Evolutionary conservation across 2,888 invertebrate genomes (phyloP), one percentile per base, ranked within the genome.

Genomic region (Sthenelais limicola): DNA sequence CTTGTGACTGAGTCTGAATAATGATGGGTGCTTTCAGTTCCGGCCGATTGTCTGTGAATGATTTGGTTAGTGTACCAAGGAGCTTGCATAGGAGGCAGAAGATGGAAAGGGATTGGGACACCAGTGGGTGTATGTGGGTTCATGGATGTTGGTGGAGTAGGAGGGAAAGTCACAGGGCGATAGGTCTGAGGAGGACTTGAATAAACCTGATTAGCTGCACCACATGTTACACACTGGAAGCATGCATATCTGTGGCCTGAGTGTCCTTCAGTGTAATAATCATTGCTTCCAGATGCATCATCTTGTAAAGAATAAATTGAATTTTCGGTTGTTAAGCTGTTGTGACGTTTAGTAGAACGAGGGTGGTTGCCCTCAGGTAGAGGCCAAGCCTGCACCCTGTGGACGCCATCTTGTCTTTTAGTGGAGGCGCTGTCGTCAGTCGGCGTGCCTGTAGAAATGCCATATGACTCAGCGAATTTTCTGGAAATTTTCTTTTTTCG

Each of bases 401-500:
- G 43, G 43, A 7, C 35, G 21, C 24, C 18, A n/a, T 9, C 4
- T 38, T 4, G 4, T 9, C 21, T 7, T 21, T 35, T 38, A n/a
- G n/a, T 3, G 7, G 35, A 30, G 4, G 21, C 2, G 35, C 24
- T 58, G 21, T 35, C 58, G 24, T 58, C 58, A 3, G 58, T 58
- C 5, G 43, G 43, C 12, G 43, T 43, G 43, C 18, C 9, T 9
- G 43, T 43, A 43, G 43, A 43, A 3, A 4, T 21, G 9, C 58
- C 15, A 21, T n/a, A 35, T 3, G 58, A 58, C 7, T 12, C 35
- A 12, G 33, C 32, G n/a, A n/a, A n/a, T n/a, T n/a, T n/a, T n/a
- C n/a, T n/a, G n/a, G n/a, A n/a, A n/a, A n/a, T n/a, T 38, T 58
- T 58, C 58, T 58, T 58, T 38, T 58, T 58, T 5, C 58, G 32